Evolutionary conservation across 1,140 invertebrate genomes (phyloP), one percentile per base, ranked within the genome.

Genomic region (Bombus sylvicola): DNA sequence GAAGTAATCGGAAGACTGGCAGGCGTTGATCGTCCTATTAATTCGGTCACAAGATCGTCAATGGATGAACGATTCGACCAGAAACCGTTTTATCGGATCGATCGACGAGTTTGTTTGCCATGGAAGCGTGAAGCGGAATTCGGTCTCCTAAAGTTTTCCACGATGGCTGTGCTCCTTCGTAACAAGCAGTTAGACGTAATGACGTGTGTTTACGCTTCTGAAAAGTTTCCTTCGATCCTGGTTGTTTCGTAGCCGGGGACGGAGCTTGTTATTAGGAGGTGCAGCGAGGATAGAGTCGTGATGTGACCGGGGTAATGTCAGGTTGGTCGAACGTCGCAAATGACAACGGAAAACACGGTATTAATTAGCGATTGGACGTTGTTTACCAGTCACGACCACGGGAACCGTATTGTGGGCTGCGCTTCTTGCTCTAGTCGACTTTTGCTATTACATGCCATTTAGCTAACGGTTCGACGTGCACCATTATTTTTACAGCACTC

Each of bases 401-500:
- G 71, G 72, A 79, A 72, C 87, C 81, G 88, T 80, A 84, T 84
- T 76, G 87, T 72, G 80, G 86, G 86, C 81, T 81, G 37, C 79
- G 87, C 90, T 90, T 90, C 86, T 85, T 73, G 76, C 88, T 82
- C 87, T 87, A 88, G 81, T 81, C 87, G 76, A 87, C 89, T 89
- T 89, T 92, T 86, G 90, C 91, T 92, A 92, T 94, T 93, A 94
- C 93, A 92, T 92, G 93, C 93, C 91, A 93, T 93, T 94, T 94
- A 94, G 90, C 88, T 91, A 91, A 90, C 91, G 91, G 90, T 66
- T 88, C 91, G 81, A 84, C 84, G 88, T 93, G 89, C 91, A 90
- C 89, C 91, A 93, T 94, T 94, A 93, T 93, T 94, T 94, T 94
- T 94, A 94, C 92, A 91, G 92, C 93, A 91, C 86, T 91, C 91